Base-by-base conservation (phyloP, 2,888 invertebrate species). In the Micropterix aruncella region DNA sequence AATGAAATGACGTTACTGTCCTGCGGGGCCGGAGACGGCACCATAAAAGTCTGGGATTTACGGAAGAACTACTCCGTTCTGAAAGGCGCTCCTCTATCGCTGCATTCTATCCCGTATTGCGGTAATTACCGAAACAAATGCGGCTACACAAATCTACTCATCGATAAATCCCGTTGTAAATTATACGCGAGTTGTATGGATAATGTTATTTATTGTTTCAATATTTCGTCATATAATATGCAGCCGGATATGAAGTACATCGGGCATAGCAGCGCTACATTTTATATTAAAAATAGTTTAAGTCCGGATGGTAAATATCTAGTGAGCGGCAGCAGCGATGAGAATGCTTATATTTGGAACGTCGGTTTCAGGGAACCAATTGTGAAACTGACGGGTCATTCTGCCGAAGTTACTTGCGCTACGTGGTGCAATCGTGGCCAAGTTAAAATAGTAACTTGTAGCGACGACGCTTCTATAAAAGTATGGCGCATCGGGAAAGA, bases 111-210 rank as follows among this genome's bases (percentile, higher is more conserved):
- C 51, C 79, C 83, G 0, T 88, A 89, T 59, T 73, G 77, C 36
- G 88, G 89, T 4, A 70, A 70, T 47, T 83, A 82, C 15, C 74
- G 79, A 1, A 66, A 66, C 50, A 73, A 75, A 27, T 27, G 7
- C 54, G 88, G 87, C 1, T 88, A 83, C 60, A 84, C 90, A 3
- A 85, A 85, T 57, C 64, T 94, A 9, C 62, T 82, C 15, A 69
- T 91, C 46, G 85, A 91, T 59, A 78, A 79, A 7, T 68, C 77
- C 2, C 66, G 79, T 18, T 66, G 78, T 27, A 74, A 75, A 17
- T 62, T 93, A 3, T 93, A 85, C 64, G 92, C 88, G 4, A 90
- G 82, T 61, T 91, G 91, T 61, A 83, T 89, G 74, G 90, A 92
- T 60, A 80, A 83, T 57, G 78, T 78, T 40, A 84, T 94, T 48